Evolutionary conservation across 2,888 invertebrate genomes (phyloP), one percentile per base, ranked within the genome.

Genomic region (Synanthedon myopaeformis): DNA sequence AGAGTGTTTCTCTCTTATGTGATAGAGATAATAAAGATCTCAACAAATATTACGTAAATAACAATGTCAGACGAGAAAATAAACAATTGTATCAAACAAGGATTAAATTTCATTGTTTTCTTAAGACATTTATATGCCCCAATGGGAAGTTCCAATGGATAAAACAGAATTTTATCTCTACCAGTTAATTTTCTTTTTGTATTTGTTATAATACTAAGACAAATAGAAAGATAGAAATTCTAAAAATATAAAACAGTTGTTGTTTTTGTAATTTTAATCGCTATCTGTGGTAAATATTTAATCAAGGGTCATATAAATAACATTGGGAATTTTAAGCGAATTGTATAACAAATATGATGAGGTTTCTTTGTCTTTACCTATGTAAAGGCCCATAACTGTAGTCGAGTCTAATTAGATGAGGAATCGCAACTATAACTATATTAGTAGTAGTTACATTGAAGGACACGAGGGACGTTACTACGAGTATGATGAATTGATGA

Each of bases 111-210:
- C 41, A 49, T 45, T 45, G 51, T 12, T 52, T 54, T 51, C 50
- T 45, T 52, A 52, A 14, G 19, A 50, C 51, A 23, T 45, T 42
- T 48, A 54, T 52, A 50, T 54, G 48, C 48, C 54, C 28, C 54
- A 52, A 28, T 52, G 28, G 48, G 35, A 28, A 48, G 45, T 51
- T 42, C 35, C 35, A 35, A 35, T 5, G 35, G 1, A 35, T 35
- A 8, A 35, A 35, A 10, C 35, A 10, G 35, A 35, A 3, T 35
- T 35, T 35, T 35, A 35, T 35, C 35, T 35, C 35, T 35, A 35
- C 35, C 6, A 8, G 3, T 35, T 35, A 8, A 28, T 8, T 28
- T 48, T 45, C 41, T 45, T 56, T 54, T 52, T 45, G 17, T 49
- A 48, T 51, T 52, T 41, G 52, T 50, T 48, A 52, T 48, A 42